Evolutionary conservation across 2,113 vertebrate genomes (phyloP).

Genomic region (Notiomystis cincta): DNA sequence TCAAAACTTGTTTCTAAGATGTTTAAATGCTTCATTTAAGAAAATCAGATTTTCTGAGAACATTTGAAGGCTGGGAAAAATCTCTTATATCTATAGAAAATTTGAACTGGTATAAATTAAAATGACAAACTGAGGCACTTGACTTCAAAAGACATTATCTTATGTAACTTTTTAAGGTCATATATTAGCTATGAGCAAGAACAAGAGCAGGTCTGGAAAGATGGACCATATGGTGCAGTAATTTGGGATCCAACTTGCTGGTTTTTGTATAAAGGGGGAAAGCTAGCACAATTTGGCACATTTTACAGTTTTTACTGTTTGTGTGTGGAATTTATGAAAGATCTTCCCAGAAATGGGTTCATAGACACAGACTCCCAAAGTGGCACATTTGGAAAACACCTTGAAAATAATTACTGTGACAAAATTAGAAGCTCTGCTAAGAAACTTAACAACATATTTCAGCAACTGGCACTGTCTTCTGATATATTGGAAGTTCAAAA

Average conservation of each 20-base stretch:
- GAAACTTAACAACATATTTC: neutral
- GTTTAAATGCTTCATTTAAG: neutral
- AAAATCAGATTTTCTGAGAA: neutral
- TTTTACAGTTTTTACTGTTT: neutral
- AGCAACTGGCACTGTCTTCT: neutral
- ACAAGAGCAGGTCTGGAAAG: neutral
- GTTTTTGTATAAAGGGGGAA: neutral
- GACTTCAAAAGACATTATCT: neutral
- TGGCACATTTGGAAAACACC: neutral
- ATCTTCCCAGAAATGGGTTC: neutral
- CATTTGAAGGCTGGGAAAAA: neutral
- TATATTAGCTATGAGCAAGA: neutral
- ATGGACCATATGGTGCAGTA: neutral
- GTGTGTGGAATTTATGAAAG: neutral
- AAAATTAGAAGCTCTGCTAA: neutral
- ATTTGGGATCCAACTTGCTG: neutral
- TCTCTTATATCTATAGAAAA: neutral
- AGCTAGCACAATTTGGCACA: neutral
- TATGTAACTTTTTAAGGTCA: neutral
- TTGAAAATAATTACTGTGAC: constrained; percentile 1
- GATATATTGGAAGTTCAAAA: neutral
- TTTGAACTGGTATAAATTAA: neutral
- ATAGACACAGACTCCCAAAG: neutral
- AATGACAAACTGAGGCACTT: neutral
- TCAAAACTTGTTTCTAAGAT: neutral